Evolutionary conservation across 2,797 vertebrate species (phyloP), one percentile per base, ranked within the genome.

Genomic region (Aldrovandia affinis): DNA sequence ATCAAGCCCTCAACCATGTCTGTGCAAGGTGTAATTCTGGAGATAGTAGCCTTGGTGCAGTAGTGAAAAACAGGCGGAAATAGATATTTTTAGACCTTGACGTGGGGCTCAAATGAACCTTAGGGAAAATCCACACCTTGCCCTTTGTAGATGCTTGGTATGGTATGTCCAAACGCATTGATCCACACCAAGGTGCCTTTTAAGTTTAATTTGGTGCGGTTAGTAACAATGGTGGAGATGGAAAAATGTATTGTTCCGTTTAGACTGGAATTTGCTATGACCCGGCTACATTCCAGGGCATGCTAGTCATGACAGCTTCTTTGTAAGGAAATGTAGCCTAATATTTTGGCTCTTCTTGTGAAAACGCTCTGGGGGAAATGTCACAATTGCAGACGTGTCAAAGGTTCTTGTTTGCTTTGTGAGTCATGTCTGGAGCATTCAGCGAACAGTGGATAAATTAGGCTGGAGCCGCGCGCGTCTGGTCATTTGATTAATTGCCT

Each of bases 401-500:
- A 65, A 65, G 30, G 28, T 65, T 73, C 68, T 39, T 73, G 68
- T 73, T 65, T 36, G 30, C 68, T 39, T 73, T 36, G 68, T 73
- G 30, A 73, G 18, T 73, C 68, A 73, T 33, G 68, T 73, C 68
- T 73, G 68, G 68, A 39, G 68, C 68, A 42, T 39, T 20, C 36
- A 20, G 20, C 12, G 30, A 73, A 73, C 33, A 39, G 28, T 14
- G 39, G 14, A 73, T 73, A 39, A 39, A 73, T 73, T 73, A 39
- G 68, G 36, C 68, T 18, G 68, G 36, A 73, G n/a, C 39, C n/a
- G n/a, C n/a, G n/a, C 10, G 14, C 39, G 68, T 73, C 68, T 36
- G 68, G 18, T 7, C 36, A 73, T 39, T 73, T 73, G 68, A 73
- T 39, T 73, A 20, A 73, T 73, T 73, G 15, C 68, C 20, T 9